A percentile compares a stretch with the other conserved stretches of the same genome.
Evolutionary conservation across 2,888 invertebrate genomes (phyloP).

Genomic region (Lomographa bimaculata): DNA sequence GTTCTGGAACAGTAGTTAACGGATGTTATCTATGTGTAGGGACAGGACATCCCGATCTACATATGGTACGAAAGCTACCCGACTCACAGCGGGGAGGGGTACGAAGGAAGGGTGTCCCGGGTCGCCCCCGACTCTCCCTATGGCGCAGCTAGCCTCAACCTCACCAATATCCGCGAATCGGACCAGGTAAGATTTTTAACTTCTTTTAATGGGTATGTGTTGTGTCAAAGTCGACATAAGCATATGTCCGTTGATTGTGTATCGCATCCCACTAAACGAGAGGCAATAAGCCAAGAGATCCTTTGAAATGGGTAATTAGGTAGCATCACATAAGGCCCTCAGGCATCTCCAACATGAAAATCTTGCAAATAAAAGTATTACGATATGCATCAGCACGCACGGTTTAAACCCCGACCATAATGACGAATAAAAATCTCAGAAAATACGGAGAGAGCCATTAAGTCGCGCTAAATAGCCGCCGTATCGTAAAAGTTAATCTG

Average conservation of each 20-base stretch:
- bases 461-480: conserved; percentile 13
- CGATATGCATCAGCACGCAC: not conserved
- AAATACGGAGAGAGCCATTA: conserved; percentile 14
- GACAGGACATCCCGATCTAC: conserved; percentile 98
- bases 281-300: too few relatives aligned
- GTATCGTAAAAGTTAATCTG: conserved; percentile 20
- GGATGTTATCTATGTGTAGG: conserved; percentile 84
- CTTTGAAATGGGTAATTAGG: too few relatives aligned
- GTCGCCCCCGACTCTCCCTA: conserved; percentile 94
- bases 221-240: too few relatives aligned
- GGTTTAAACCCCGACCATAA: not conserved
- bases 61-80: conserved; percentile 99
- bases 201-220: too few relatives aligned
- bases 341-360: too few relatives aligned
- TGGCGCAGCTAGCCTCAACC: conserved; percentile 96
- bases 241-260: too few relatives aligned
- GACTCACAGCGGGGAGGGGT: conserved; percentile 97
- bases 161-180: conserved; percentile 95
- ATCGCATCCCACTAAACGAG: too few relatives aligned
- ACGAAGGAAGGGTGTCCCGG: conserved; percentile 95
- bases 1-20: conserved; percentile 39
- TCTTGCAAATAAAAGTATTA: too few relatives aligned
- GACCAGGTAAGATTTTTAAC: conserved; percentile 84
- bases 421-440: conserved; percentile 14
- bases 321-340: too few relatives aligned